phyloP scores from a whole-genome alignment of 2,797 vertebrate genomes.

The Mastacembelus armatus region DNA sequence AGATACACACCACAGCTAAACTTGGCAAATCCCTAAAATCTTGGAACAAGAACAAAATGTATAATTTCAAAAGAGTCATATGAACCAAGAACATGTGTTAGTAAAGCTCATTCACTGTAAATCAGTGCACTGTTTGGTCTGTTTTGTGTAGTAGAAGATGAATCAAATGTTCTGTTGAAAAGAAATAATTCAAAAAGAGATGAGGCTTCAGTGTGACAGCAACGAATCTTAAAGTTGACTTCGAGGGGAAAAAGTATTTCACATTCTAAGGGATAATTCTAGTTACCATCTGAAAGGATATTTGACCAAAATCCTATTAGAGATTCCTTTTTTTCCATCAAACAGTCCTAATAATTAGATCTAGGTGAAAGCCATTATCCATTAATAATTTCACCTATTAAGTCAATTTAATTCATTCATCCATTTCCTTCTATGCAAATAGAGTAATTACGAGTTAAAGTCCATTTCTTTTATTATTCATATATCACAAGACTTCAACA shows the following conservation, averaged over 20 bases:
- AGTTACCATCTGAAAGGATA: slow-evolving; percentile 6
- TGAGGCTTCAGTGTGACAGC: background rate
- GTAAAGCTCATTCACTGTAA: slow-evolving; percentile 26
- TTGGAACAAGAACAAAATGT: slow-evolving; percentile 29
- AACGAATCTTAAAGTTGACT: slow-evolving; percentile 4
- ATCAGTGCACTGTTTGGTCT: slow-evolving; percentile 15
- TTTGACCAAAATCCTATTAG: background rate
- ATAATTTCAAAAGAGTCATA: slow-evolving; percentile 42
- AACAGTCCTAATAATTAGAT: background rate
- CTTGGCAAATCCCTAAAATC: slow-evolving; percentile 18
- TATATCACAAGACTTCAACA: slow-evolving; percentile 5
- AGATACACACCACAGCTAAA: slow-evolving; percentile 12
- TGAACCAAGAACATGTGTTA: slow-evolving; percentile 24
- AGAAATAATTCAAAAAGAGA: background rate
- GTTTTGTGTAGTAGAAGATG: slow-evolving; percentile 16
- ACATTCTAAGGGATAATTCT: slow-evolving; percentile 6
- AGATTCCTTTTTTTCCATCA: background rate
- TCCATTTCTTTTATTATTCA: slow-evolving; percentile 26
- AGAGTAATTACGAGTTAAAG: slow-evolving; percentile 18
- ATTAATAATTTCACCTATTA: slow-evolving; percentile 14
- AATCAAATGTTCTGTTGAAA: background rate
- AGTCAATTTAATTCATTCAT: background rate
- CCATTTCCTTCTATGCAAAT: slow-evolving; percentile 6
- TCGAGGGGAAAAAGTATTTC: background rate
- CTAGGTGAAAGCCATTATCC: slow-evolving; percentile 24